Conservation (phyloP, 2,113 vertebrate species). For the Corynorhinus townsendii region DNA sequence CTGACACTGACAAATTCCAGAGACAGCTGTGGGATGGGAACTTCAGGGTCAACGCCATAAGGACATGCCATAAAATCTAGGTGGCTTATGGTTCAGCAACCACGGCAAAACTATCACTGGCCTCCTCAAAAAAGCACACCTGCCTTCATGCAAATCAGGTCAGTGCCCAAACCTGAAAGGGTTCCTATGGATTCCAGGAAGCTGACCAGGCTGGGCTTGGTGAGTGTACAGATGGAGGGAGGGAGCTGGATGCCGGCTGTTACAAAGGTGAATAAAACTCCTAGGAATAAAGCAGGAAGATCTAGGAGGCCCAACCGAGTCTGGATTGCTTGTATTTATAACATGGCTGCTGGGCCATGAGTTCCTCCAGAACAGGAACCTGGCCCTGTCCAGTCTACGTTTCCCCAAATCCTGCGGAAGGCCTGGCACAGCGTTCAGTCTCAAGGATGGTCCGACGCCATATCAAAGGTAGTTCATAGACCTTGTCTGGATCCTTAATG, state of each 20-base stretch:
- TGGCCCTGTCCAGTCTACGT: too few relatives aligned
- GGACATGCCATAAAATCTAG: background rate
- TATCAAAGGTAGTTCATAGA: background rate
- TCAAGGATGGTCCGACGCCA: fast-evolving
- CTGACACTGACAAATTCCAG: background rate
- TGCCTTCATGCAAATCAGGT: background rate
- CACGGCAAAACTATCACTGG: background rate
- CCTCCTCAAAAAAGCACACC: background rate
- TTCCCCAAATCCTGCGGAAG: background rate
- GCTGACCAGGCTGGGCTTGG: fast-evolving
- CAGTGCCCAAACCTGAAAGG: background rate
- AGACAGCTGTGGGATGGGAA: background rate
- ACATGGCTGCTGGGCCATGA: background rate
- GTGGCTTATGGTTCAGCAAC: background rate
- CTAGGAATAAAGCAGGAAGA: background rate
- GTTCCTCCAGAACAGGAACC: background rate
- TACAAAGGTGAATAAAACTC: background rate
- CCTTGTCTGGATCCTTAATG: background rate
- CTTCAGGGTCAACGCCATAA: background rate
- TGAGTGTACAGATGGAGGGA: background rate
- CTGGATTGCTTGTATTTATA: background rate
- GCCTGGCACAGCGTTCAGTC: background rate
- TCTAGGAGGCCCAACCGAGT: too few relatives aligned
- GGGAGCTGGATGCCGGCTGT: background rate
- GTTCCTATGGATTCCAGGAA: background rate